Base-by-base conservation (phyloP, 2,888 invertebrate genomes). In the Melipona beecheii region DNA sequence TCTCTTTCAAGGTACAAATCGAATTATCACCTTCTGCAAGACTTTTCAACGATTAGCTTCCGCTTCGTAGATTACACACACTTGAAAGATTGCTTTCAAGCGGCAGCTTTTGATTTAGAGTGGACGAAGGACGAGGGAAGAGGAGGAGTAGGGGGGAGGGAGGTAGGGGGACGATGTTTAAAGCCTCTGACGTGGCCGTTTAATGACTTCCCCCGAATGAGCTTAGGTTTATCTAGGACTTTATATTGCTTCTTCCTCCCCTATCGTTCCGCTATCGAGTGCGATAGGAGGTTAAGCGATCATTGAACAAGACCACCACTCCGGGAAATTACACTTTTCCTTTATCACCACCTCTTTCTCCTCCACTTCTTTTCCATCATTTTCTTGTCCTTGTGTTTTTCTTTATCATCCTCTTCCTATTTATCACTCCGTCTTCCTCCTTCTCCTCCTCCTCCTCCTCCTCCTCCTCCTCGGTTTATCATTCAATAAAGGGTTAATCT, bases 261-360 rank as follows among this genome's bases (percentile, higher is more conserved):
- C 31, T 3, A 31, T 31, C 76, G 82, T 78, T 74, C 70, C 81
- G 75, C 81, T 70, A 65, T 69, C 65, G 75, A 52, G 58, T 56
- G 80, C 78, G 78, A 82, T 78, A 84, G 81, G 78, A 83, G 75
- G 79, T 85, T 86, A 82, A 75, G 73, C 71, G 85, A 86, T 86
- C 83, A 83, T 83, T 78, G 75, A 56, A 36, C 68, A 65, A 54
- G 62, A 66, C 73, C 52, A 66, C 73, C 52, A 68, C 73, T 80
- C 56, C 58, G 50, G 58, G 66, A 80, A 85, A 78, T 80, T 75
- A 77, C 71, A 43, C 43, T 43, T 9, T 43, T 9, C 43, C 43
- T 43, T 43, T 9, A 9, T 43, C 43, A 36, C 36, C n/a, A n/a
- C 58, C 49, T 31, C 71, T 54, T n/a, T 31, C 52, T 24, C 49